These are phyloP conservation scores for Naso thynnoides DNA, from an alignment of 2,797 vertebrate genomes.

Conservation along the genomic window DNA sequence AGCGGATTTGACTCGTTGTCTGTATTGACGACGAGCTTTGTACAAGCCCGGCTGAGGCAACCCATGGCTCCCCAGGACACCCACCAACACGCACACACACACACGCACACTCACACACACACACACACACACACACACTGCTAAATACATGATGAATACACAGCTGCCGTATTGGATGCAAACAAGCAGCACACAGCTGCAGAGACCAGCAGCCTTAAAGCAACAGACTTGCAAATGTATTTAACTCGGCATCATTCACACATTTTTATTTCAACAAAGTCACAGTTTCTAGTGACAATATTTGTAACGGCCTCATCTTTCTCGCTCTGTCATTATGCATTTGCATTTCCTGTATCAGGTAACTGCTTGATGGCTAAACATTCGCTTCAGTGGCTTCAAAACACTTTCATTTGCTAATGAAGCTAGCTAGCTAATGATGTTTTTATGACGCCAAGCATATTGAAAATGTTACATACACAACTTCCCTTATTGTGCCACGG, in stretches of 20 bases:
- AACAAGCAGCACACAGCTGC: slow-evolving; percentile 1
- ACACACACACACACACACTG: background rate
- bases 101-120: slow-evolving; percentile 1
- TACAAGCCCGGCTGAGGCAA: background rate
- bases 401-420: no score
- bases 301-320: no score
- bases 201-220: background rate
- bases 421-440: no score
- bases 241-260: background rate
- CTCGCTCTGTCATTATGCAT: no score
- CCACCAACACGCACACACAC: slow-evolving; percentile 19
- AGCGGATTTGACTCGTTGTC: slow-evolving; percentile 42
- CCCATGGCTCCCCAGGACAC: slow-evolving; percentile 41
- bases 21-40: slow-evolving; percentile 53
- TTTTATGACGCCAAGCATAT: no score
- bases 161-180: slow-evolving; percentile 8
- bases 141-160: slow-evolving; percentile 8
- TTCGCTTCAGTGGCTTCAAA: no score
- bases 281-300: background rate
- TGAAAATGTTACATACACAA: no score
- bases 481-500: no score
- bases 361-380: no score
- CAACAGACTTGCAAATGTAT: background rate
- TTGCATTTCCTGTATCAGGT: no score
- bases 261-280: background rate